Evolutionary conservation across 2,888 invertebrate species (phyloP).

Genomic region (Tetramorium bicarinatum): DNA sequence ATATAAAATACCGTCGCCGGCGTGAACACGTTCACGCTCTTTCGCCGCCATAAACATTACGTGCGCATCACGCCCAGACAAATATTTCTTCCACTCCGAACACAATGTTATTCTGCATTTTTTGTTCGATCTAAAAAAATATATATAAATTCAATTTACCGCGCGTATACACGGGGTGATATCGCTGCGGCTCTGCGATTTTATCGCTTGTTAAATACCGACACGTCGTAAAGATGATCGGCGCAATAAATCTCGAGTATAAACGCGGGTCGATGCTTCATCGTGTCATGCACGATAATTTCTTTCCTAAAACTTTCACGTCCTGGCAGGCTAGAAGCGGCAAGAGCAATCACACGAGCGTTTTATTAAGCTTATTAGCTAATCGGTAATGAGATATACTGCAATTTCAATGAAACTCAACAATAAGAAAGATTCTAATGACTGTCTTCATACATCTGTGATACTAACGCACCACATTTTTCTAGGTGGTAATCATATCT

Average conservation of each 20-base stretch:
- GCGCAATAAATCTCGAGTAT: conserved; percentile 24
- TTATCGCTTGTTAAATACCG: conserved; percentile 72
- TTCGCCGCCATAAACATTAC: conserved; percentile 51
- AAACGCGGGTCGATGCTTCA: conserved; percentile 35
- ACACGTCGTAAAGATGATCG: conserved; percentile 59
- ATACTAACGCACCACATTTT: not conserved
- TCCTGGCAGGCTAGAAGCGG: not conserved
- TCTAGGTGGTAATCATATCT: not conserved
- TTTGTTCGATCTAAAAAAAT: conserved; percentile 61
- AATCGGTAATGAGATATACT: not conserved
- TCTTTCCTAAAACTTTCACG: not conserved
- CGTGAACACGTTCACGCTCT: conserved; percentile 44
- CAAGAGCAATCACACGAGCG: not conserved
- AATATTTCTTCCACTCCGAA: conserved; percentile 57
- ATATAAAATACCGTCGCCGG: conserved; percentile 51
- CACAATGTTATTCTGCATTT: conserved; percentile 49
- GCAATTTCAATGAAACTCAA: not conserved
- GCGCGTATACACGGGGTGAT: conserved; percentile 62
- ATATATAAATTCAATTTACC: conserved; percentile 70
- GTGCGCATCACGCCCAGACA: conserved; percentile 50
- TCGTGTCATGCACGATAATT: conserved; percentile 2
- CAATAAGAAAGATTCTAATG: no score
- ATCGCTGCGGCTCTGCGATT: conserved; percentile 64
- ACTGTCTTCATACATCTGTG: not conserved
- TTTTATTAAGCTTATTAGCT: conserved; percentile 3